Evolutionary conservation across 1,140 invertebrate genomes (phyloP), one percentile per base, ranked within the genome.

Genomic region (Fopius arisanus): DNA sequence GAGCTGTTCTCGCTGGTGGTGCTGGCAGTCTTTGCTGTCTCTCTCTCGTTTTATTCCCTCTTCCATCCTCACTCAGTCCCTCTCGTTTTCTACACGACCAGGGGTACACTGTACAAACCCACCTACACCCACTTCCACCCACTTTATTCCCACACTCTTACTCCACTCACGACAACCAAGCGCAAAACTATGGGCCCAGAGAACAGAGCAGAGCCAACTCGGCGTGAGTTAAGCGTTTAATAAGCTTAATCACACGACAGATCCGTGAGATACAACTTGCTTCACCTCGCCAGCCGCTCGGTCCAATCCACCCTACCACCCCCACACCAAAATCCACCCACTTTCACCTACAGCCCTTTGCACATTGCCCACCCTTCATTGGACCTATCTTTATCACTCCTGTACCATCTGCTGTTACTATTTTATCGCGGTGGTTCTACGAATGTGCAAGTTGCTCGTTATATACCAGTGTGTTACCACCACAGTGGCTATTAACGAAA

Each of bases 161-260:
- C 29, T 65, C 62, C 4, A 65, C 29, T 65, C 54, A 59, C 54
- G 19, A 59, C 54, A 51, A 40, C 29, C 29, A 37, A 66, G 68
- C 51, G 37, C 37, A 41, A 67, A 70, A 70, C 68, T 68, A 23
- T 29, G 68, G 51, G 67, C 51, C 33, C 65, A 73, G 41, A 67
- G 69, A 40, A 59, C 51, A 69, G 67, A 70, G 51, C 10, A 78
- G 72, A 75, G 66, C 79, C 75, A 81, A 77, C 72, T 73, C 77
- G 74, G 74, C 72, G 80, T 88, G 86, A 87, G 86, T 88, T 87
- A 88, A 87, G 84, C 85, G 86, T 88, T 87, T 88, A 88, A 87
- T 88, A 88, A 88, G 85, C 87, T 87, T 88, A 87, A 88, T 87
- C 86, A 86, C 84, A 81, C 84, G 85, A 87, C 85, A 86, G 87